Evolutionary conservation across 1,140 invertebrate species (phyloP).

Genomic region (Teleopsis dalmanni): DNA sequence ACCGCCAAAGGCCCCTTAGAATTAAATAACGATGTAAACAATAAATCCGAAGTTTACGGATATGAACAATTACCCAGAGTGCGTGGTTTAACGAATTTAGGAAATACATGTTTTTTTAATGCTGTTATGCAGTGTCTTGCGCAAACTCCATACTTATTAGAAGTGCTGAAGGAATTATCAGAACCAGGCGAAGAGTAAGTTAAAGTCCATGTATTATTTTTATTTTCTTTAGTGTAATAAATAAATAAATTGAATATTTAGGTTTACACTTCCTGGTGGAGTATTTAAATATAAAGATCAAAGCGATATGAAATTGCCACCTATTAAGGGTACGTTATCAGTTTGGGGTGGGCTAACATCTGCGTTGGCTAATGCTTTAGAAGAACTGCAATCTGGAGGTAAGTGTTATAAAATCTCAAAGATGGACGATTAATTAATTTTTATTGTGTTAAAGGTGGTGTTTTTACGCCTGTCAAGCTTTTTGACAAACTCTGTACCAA

Average conservation of each 20-base stretch:
- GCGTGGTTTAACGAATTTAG: conserved; percentile 74
- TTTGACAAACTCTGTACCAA: conserved; percentile 69
- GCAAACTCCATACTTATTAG: conserved; percentile 73
- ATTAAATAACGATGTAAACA: neutral
- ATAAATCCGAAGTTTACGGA: conserved; percentile 2
- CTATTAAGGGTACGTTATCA: conserved; percentile 58
- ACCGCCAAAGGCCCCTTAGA: neutral
- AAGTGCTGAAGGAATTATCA: conserved; percentile 62
- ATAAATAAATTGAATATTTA: conserved; percentile 11
- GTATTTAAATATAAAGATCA: conserved; percentile 49
- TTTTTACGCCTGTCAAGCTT: conserved; percentile 63
- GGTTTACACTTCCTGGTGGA: conserved; percentile 62
- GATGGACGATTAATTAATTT: neutral
- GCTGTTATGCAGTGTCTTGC: conserved; percentile 86
- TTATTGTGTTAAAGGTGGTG: conserved; percentile 35
- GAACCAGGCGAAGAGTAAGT: conserved; percentile 54
- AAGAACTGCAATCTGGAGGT: conserved; percentile 56
- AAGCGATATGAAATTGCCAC: conserved; percentile 49
- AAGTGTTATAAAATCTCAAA: neutral
- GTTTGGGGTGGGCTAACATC: conserved; percentile 65
- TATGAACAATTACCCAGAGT: conserved; percentile 47
- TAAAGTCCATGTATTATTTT: neutral
- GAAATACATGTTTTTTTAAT: conserved; percentile 96
- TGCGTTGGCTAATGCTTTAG: conserved; percentile 59
- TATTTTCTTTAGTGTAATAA: neutral